Conservation (phyloP, 2,888 invertebrate species). For the Phyllotreta striolata region DNA sequence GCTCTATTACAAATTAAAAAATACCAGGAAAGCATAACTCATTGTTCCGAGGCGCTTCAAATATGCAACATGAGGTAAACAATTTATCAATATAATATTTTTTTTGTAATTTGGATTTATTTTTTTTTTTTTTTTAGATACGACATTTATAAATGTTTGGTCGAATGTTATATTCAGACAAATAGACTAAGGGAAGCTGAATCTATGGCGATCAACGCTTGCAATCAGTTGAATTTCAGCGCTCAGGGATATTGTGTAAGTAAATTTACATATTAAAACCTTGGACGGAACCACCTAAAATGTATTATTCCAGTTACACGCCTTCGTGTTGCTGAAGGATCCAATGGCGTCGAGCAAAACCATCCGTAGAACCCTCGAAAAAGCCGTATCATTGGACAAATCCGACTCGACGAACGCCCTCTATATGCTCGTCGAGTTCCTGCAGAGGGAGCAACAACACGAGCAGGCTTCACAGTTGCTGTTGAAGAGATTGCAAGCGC, state of each 20-base stretch:
- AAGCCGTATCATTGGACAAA: conserved; percentile 76
- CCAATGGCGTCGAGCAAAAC: conserved; percentile 64
- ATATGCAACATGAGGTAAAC: conserved; percentile 64
- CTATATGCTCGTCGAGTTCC: conserved; percentile 74
- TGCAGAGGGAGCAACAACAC: conserved; percentile 70
- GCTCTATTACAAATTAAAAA: conserved; percentile 72
- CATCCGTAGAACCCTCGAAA: conserved; percentile 75
- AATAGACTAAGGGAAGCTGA: conserved; percentile 77
- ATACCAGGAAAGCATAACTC: conserved; percentile 70
- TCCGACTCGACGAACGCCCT: conserved; percentile 74
- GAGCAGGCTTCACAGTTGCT: conserved; percentile 75
- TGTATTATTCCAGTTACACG: conserved; percentile 70
- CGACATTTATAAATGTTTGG: conserved; percentile 81
- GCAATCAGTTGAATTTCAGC: conserved; percentile 75
- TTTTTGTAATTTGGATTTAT: neutral
- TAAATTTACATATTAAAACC: conserved; percentile 21
- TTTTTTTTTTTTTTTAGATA: conserved; percentile 62
- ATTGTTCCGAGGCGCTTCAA: conserved; percentile 73
- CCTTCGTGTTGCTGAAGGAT: conserved; percentile 76
- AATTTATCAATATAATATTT: neutral
- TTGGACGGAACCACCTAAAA: neutral
- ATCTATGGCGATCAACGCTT: conserved; percentile 74
- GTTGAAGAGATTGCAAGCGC: conserved; percentile 68
- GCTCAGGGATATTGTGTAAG: conserved; percentile 77
- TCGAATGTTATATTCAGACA: conserved; percentile 75